Conservation (phyloP, 1,140 invertebrate species). For the Scaptomyza montana region DNA sequence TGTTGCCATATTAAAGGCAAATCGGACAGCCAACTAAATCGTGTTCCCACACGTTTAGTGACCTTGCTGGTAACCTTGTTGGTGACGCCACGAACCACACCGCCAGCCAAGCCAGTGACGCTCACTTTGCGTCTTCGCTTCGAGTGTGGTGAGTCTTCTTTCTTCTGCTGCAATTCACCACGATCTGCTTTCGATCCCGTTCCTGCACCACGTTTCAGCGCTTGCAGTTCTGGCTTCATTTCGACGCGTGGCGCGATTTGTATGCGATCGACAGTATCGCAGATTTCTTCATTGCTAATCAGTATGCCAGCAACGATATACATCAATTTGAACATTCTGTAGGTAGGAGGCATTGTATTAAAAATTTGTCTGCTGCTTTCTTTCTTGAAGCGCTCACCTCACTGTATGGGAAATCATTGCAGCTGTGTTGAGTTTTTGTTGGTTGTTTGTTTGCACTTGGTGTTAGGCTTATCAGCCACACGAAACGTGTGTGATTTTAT, state of each 20-base stretch:
- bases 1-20: conserved; percentile 54
- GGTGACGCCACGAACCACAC: conserved; percentile 60
- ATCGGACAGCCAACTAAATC: conserved; percentile 60
- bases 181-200: conserved; percentile 8
- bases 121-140: conserved; percentile 50
- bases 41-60: conserved; percentile 54
- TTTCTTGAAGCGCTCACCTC: conserved; percentile 55
- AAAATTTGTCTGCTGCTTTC: no score
- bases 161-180: not conserved
- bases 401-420: conserved; percentile 81
- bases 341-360: not conserved
- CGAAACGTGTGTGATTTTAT: conserved; percentile 12
- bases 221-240: conserved; percentile 50
- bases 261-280: conserved; percentile 80
- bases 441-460: conserved; percentile 23
- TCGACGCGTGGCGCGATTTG: conserved; percentile 80
- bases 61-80: conserved; percentile 62
- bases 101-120: conserved; percentile 56
- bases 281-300: conserved; percentile 80
- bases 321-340: conserved; percentile 78
- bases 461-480: conserved; percentile 32
- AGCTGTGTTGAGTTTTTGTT: conserved; percentile 33
- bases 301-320: conserved; percentile 81
- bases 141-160: conserved; percentile 1
- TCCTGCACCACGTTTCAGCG: conserved; percentile 16